Conservation (phyloP, 2,113 vertebrate species). For the Sander lucioperca region DNA sequence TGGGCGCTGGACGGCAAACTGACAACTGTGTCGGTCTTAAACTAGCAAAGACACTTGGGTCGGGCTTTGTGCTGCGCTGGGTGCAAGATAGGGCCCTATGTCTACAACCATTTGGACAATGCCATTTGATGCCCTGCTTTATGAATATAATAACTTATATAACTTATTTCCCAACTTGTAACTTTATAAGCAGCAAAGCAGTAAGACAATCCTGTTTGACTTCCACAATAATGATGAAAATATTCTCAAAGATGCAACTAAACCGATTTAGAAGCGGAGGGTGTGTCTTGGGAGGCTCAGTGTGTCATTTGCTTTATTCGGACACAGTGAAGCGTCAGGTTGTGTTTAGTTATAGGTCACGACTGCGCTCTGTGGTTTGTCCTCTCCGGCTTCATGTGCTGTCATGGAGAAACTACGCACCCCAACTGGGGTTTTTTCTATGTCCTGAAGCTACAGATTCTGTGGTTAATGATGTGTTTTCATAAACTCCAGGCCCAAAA, state of each 20-base stretch:
- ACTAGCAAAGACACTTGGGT: no score
- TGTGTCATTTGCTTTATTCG: constrained; percentile 49
- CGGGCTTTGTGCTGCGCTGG: no score
- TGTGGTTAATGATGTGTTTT: constrained; percentile 1
- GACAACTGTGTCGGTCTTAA: no score
- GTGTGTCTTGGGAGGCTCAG: constrained; percentile 29
- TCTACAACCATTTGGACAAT: no score
- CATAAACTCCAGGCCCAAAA: neutral
- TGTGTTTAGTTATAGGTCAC: constrained; percentile 51
- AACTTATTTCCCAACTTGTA: no score
- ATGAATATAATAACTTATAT: no score
- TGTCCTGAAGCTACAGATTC: neutral
- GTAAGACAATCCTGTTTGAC: neutral
- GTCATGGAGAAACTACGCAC: constrained; percentile 26
- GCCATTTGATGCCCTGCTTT: no score
- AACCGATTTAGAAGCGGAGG: neutral
- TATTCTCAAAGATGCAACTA: neutral
- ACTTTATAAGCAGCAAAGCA: no score
- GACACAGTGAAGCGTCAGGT: constrained; percentile 38
- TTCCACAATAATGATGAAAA: neutral
- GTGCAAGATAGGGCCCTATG: no score
- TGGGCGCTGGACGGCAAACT: no score
- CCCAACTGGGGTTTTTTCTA: neutral
- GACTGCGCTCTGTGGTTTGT: neutral
- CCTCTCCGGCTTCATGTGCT: constrained; percentile 5